A percentile compares a stretch with the other conserved stretches of the same genome.
Conservation (phyloP, 2,797 vertebrate genomes). For the Poecilia wingei region DNA sequence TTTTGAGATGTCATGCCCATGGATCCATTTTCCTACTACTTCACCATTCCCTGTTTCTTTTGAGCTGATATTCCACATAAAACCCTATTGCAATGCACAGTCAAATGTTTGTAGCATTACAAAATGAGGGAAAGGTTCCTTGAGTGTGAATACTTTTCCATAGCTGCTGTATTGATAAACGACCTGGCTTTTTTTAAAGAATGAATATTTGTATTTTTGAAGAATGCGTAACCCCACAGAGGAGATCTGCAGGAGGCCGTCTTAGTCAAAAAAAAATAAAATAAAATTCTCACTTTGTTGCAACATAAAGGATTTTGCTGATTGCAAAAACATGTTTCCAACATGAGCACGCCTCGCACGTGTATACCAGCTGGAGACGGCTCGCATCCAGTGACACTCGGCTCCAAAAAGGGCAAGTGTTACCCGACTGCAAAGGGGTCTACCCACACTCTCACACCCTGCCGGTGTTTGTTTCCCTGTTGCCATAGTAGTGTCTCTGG, state of each 20-base stretch:
- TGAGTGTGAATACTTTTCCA: background rate
- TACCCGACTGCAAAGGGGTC: conserved; percentile 36
- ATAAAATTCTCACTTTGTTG: conserved; percentile 1
- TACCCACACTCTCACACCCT: conserved; percentile 4
- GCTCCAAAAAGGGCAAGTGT: conserved; percentile 38
- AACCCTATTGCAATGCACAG: background rate
- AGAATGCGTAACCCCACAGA: conserved; percentile 21
- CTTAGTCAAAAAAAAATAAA: conserved; percentile 14
- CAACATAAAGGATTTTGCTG: background rate
- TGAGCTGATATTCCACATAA: background rate
- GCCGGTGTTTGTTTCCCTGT: conserved; percentile 65
- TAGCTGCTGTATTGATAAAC: background rate
- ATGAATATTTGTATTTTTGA: conserved; percentile 16
- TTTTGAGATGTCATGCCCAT: background rate
- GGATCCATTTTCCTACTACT: background rate
- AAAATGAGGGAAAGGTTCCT: background rate
- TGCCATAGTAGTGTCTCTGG: conserved; percentile 44
- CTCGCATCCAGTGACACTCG: background rate
- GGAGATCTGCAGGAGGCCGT: conserved; percentile 15
- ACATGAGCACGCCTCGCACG: conserved; percentile 9
- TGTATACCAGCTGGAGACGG: conserved; percentile 33
- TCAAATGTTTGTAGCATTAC: background rate
- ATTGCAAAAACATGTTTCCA: conserved; percentile 7
- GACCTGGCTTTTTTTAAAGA: conserved; percentile 31
- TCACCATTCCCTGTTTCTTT: background rate